Base-by-base conservation (phyloP, 2,113 vertebrate species). In the Rhinogobius similis region DNA sequence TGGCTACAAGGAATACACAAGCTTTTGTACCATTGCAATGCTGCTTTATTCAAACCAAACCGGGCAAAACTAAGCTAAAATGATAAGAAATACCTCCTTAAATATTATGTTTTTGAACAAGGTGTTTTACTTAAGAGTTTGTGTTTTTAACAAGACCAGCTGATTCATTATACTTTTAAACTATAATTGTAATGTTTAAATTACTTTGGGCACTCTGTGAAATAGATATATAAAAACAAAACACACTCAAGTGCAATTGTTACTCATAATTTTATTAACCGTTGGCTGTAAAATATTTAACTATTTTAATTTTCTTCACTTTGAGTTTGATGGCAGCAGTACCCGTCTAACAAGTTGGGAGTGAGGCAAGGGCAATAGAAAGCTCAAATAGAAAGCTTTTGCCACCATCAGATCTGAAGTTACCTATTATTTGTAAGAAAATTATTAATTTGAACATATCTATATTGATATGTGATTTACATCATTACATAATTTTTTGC, bases 41-140 rank as follows among this genome's bases (percentile, higher is more conserved):
- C 62, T 82, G 55, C 68, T 26, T 79, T 75, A 67, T 6, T 16
- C 24, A 64, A 67, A 82, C 26, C 74, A 67, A 79, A 82, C 65
- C 14, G 36, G 20, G 61, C 29, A 62, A 12, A 36, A 68, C 65
- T 39, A 77, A 81, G 10, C 48, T 79, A 26, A 69, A 48, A 18
- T 20, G 59, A 77, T n/a, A 21, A 61, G 20, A 77, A 39, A 69
- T 46, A 55, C 75, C 72, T 71, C 29, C 46, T 39, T 66, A 10
- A 50, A 29, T 63, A 23, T 55, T 13, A 26, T 5, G 52, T 55
- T 5, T 10, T 55, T 61, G 52, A 44, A 53, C 24, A 24, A 12
- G 9, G 32, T n/a, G 20, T 59, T 39, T 41, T 43, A 43, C n/a
- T 13, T 16, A n/a, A 41, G 16, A 65, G 44, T 70, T 48, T 32